Conservation (phyloP, 2,113 vertebrate species). For the Limnothrissa miodon region DNA sequence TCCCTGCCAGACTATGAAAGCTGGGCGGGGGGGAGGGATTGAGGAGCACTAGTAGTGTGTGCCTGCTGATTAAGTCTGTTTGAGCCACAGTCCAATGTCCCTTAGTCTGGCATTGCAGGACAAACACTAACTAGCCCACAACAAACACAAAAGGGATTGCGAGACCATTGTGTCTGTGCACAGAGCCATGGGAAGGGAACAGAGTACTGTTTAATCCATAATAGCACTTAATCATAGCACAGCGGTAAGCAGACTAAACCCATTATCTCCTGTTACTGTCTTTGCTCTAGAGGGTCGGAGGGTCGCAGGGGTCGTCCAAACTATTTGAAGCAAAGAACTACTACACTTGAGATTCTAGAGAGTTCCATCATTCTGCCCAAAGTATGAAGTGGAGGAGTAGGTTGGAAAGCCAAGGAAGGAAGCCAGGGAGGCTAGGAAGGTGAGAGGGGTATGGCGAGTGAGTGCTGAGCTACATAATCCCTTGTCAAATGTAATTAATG, state of each 20-base stretch:
- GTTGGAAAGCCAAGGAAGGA: not conserved
- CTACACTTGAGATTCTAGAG: not conserved
- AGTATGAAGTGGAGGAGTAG: not conserved
- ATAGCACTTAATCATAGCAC: conserved; percentile 21
- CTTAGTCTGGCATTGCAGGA: not conserved
- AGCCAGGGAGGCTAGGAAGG: not conserved
- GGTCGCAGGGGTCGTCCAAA: not conserved
- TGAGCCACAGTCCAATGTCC: not conserved
- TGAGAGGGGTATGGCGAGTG: not conserved
- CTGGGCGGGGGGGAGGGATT: not conserved
- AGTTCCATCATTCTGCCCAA: not conserved
- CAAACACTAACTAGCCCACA: not conserved
- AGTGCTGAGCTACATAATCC: conserved; percentile 22
- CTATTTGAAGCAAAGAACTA: not conserved
- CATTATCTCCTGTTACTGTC: conserved; percentile 29
- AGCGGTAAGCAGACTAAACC: conserved; percentile 20
- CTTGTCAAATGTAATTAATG: conserved; percentile 35
- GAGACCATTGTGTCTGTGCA: not conserved
- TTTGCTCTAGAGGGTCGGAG: not conserved
- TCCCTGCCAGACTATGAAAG: not conserved
- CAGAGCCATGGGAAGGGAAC: not conserved
- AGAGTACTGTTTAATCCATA: conserved; percentile 26
- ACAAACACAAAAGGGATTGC: not conserved
- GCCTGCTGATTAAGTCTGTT: conserved; percentile 10
- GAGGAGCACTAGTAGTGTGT: not conserved